A percentile compares a stretch with the other conserved stretches of the same genome.
Conservation (phyloP, 2,797 vertebrate genomes). For the Notolepis coatsorum region DNA sequence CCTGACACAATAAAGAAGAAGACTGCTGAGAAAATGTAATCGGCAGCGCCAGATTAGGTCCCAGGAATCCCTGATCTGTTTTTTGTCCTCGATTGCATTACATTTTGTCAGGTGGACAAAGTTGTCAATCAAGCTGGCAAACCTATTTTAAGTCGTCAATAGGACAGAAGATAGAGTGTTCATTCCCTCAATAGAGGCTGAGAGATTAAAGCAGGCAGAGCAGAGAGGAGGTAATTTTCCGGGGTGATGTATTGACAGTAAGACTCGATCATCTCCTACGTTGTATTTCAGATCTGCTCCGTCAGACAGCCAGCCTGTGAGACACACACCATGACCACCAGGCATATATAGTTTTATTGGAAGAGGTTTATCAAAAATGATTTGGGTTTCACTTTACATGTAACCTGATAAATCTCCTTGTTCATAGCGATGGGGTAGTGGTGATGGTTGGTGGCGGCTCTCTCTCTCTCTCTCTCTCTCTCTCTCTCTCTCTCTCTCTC, state of each 20-base stretch:
- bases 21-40: constrained; percentile 77
- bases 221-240: constrained; percentile 81
- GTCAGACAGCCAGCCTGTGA: constrained; percentile 35
- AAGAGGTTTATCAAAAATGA: background rate
- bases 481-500: constrained; percentile 11
- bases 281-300: constrained; percentile 69
- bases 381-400: no score
- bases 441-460: no score
- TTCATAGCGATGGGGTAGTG: no score
- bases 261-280: constrained; percentile 77
- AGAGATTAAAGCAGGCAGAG: constrained; percentile 85
- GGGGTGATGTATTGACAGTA: constrained; percentile 81
- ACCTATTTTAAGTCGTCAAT: constrained; percentile 85
- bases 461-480: background rate
- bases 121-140: constrained; percentile 86
- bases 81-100: constrained; percentile 77
- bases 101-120: constrained; percentile 84
- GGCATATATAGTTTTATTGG: background rate
- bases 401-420: no score
- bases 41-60: constrained; percentile 79
- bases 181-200: constrained; percentile 77
- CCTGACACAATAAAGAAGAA: constrained; percentile 77
- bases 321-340: constrained; percentile 31
- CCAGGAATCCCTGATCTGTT: constrained; percentile 79
- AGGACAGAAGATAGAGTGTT: constrained; percentile 75